A percentile compares a stretch with the other conserved stretches of the same genome.
phyloP scores from a whole-genome alignment of 1,140 invertebrate genomes.

The Doryteuthis pealeii region DNA sequence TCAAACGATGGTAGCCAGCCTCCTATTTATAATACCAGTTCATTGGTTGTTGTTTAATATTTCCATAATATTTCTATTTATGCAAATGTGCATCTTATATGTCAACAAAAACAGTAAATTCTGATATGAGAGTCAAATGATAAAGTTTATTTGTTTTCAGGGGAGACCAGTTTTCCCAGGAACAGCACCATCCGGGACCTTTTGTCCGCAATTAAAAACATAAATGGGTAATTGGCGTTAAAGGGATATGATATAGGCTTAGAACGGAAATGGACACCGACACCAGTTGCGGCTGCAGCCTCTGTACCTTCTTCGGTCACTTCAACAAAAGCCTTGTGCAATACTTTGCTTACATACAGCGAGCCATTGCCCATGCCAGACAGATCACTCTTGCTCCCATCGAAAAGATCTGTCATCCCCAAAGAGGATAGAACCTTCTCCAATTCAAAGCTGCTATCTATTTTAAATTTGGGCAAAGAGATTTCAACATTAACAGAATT shows the following conservation, averaged over 20 bases:
- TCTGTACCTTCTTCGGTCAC: conserved; percentile 62
- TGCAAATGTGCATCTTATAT: no score
- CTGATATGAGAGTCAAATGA: no score
- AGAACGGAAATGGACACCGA: conserved; percentile 21
- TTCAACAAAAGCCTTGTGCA: conserved; percentile 64
- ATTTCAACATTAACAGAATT: conserved; percentile 29
- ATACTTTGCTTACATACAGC: conserved; percentile 42
- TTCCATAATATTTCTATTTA: no score
- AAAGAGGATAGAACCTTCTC: conserved; percentile 54
- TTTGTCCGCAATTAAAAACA: conserved; percentile 72
- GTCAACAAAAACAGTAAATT: no score
- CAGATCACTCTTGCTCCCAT: conserved; percentile 64
- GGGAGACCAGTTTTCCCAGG: conserved; percentile 61
- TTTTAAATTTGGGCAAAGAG: conserved; percentile 70
- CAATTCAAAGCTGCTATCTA: conserved; percentile 66
- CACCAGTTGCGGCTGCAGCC: conserved; percentile 56
- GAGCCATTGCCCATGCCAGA: conserved; percentile 60
- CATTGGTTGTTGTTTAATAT: no score
- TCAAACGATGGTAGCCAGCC: no score
- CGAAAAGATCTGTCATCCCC: conserved; percentile 61
- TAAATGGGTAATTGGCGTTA: conserved; percentile 71
- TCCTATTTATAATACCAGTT: no score
- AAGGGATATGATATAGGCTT: conserved; percentile 60
- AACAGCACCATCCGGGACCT: conserved; percentile 67
- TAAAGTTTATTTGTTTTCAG: not conserved